These are phyloP conservation scores for Homarus gammarus DNA, from an alignment of 2,888 invertebrate genomes.

Conservation along the genomic window DNA sequence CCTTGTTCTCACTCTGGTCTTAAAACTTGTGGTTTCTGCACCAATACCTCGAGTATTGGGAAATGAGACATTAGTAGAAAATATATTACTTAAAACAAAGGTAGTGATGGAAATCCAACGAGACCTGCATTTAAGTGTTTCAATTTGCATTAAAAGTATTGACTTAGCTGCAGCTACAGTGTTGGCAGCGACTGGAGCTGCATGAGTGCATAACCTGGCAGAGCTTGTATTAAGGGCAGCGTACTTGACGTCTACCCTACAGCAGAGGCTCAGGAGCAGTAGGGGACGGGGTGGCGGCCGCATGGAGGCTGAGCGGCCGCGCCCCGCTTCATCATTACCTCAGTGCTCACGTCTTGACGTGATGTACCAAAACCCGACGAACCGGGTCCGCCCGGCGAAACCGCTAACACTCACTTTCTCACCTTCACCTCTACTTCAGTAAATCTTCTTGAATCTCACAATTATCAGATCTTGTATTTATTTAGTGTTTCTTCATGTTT, in stretches of 20 bases:
- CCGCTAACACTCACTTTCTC: not conserved
- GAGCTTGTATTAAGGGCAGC: slow-evolving; percentile 11
- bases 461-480: slow-evolving; percentile 53
- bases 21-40: not conserved
- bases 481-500: not conserved
- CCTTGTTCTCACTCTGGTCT: slow-evolving; percentile 8
- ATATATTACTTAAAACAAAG: slow-evolving; percentile 16
- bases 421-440: slow-evolving; percentile 21
- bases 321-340: slow-evolving; percentile 53
- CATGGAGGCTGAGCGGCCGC: slow-evolving; percentile 21
- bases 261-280: not conserved
- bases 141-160: slow-evolving; percentile 27
- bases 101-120: slow-evolving; percentile 4
- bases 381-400: slow-evolving; percentile 26
- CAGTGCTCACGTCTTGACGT: slow-evolving; percentile 28
- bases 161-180: slow-evolving; percentile 34
- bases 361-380: slow-evolving; percentile 20
- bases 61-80: slow-evolving; percentile 24
- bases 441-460: slow-evolving; percentile 48
- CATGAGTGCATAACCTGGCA: slow-evolving; percentile 3
- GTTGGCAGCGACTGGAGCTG: slow-evolving; percentile 38
- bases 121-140: slow-evolving; percentile 33
- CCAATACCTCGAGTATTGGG: not conserved
- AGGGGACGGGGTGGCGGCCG: slow-evolving; percentile 18
- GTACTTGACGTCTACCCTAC: not conserved